Conservation (phyloP, 2,888 invertebrate species). For the Nomada ruficornis region DNA sequence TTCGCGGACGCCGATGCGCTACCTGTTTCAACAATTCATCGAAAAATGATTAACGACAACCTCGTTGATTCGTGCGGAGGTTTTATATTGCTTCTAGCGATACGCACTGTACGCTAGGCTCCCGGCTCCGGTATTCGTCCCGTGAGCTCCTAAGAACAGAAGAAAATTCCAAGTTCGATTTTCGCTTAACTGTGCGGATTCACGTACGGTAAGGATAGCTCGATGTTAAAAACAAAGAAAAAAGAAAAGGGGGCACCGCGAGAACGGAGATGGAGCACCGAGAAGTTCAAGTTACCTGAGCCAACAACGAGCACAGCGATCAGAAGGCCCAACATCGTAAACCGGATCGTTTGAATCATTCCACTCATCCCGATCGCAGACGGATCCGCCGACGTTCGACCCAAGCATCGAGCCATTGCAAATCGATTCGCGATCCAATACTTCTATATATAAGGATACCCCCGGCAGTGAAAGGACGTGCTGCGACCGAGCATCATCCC, state of each 20-base stretch:
- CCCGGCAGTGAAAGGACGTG: constrained; percentile 66
- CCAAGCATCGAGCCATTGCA: constrained; percentile 39
- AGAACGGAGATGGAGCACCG: not conserved
- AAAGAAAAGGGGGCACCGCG: not conserved
- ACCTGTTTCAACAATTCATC: constrained; percentile 11
- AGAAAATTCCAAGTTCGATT: not conserved
- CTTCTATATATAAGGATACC: constrained; percentile 64
- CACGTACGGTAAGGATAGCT: no score
- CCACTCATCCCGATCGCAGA: constrained; percentile 1
- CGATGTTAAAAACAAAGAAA: not conserved
- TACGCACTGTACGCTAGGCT: constrained; percentile 45
- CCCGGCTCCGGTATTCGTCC: not conserved
- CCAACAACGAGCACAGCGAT: constrained; percentile 5
- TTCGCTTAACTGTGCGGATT: no score
- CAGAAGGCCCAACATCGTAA: constrained; percentile 8
- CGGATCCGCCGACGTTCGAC: constrained; percentile 13
- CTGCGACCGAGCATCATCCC: constrained; percentile 35
- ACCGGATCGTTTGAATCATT: not conserved
- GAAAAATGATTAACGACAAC: not conserved
- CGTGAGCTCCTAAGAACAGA: constrained; percentile 22
- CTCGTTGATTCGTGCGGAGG: not conserved
- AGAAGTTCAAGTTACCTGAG: constrained; percentile 46
- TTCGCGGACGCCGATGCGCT: constrained; percentile 35
- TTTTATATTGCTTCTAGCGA: not conserved
- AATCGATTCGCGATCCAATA: constrained; percentile 35